Evolutionary conservation across 1,140 invertebrate genomes (phyloP).

Genomic region (Macrocentrus cingulum): DNA sequence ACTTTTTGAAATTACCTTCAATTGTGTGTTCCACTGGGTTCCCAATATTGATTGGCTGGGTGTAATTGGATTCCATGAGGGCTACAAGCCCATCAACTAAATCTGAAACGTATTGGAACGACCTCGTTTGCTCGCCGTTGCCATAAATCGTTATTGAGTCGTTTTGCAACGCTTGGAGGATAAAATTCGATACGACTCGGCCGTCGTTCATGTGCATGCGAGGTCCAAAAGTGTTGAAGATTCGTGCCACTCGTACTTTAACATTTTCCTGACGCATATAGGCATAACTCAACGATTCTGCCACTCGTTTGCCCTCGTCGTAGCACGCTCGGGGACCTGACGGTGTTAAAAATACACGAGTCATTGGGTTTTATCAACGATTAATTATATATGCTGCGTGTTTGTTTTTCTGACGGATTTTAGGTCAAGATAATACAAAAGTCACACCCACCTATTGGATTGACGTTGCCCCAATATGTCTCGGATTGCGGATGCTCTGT

Average conservation of each 20-base stretch:
- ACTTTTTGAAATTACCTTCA: constrained; percentile 63
- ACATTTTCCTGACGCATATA: constrained; percentile 97
- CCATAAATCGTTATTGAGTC: constrained; percentile 97
- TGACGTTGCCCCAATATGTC: constrained; percentile 98
- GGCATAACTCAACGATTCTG: constrained; percentile 95
- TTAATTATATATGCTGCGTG: no score
- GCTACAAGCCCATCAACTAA: constrained; percentile 91
- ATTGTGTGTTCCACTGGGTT: constrained; percentile 99
- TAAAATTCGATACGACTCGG: constrained; percentile 97
- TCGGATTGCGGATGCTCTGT: constrained; percentile 94
- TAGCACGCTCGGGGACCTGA: constrained; percentile 93
- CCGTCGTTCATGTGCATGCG: constrained; percentile 99
- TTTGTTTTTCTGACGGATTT: neutral
- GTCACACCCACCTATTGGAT: constrained; percentile 83
- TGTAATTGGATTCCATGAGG: constrained; percentile 94
- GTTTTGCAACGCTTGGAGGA: constrained; percentile 93
- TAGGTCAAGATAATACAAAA: neutral
- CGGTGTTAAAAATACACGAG: no score
- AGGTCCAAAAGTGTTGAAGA: constrained; percentile 99
- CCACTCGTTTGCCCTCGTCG: constrained; percentile 97
- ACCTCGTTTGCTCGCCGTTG: constrained; percentile 93
- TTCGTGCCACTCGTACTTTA: constrained; percentile 91
- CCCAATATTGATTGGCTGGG: constrained; percentile 92
- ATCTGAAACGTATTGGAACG: constrained; percentile 98
- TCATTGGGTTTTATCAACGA: no score